These are phyloP conservation scores for Spinus olivaceus DNA, from an alignment of 2,797 vertebrate genomes.

Conservation along the genomic window DNA sequence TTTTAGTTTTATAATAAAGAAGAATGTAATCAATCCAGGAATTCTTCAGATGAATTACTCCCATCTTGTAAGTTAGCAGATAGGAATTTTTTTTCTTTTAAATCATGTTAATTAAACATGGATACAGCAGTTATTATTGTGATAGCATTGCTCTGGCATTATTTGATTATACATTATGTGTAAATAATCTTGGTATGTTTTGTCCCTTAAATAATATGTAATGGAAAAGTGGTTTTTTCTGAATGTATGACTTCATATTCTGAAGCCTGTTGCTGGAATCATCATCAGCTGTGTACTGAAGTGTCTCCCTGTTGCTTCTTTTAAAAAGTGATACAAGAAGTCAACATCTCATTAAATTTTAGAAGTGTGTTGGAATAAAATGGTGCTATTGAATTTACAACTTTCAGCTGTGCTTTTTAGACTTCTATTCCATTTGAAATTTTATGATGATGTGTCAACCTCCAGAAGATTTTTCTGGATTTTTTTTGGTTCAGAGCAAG, in stretches of 20 bases:
- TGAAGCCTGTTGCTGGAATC: conserved; percentile 6
- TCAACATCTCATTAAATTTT: conserved; percentile 67
- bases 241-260: background rate
- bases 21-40: background rate
- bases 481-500: conserved; percentile 63
- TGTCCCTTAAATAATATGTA: background rate
- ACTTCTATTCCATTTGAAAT: conserved; percentile 43
- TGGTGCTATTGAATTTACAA: background rate
- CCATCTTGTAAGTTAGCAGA: conserved; percentile 3
- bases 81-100: background rate
- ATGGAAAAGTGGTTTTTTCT: conserved; percentile 1
- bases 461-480: background rate
- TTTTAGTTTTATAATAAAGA: conserved; percentile 1
- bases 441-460: conserved; percentile 41
- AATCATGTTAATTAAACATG: background rate
- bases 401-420: conserved; percentile 59
- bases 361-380: conserved; percentile 53
- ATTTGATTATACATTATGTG: conserved; percentile 4
- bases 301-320: conserved; percentile 42
- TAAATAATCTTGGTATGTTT: conserved; percentile 23
- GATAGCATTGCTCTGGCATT: background rate
- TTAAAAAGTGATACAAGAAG: conserved; percentile 23
- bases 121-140: background rate
- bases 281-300: conserved; percentile 2
- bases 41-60: background rate